Conservation (phyloP, 2,113 vertebrate genomes). For the Agapornis roseicollis region DNA sequence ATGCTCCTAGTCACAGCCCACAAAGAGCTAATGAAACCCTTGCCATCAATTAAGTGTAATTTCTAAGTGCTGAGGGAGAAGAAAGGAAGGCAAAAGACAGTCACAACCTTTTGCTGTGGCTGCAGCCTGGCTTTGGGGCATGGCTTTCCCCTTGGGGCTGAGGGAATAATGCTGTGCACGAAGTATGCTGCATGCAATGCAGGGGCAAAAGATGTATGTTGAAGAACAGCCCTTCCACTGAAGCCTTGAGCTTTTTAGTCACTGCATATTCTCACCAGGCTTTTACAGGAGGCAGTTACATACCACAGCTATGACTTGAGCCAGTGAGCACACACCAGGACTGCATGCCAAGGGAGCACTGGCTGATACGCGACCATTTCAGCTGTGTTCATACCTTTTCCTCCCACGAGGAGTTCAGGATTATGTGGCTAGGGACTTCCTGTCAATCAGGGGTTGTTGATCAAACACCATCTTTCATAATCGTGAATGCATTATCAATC, state of each 20-base stretch:
- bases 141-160: not conserved
- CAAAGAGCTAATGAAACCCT: conserved; percentile 16
- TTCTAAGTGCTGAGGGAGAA: not conserved
- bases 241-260: not conserved
- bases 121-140: not conserved
- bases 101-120: not conserved
- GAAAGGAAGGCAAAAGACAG: not conserved
- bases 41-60: conserved; percentile 13
- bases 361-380: not conserved
- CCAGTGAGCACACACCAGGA: not conserved
- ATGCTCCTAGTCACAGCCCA: not conserved
- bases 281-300: not conserved
- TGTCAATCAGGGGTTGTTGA: not conserved
- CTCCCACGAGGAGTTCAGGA: not conserved
- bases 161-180: fast-evolving
- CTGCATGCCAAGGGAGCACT: fast-evolving
- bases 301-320: not conserved
- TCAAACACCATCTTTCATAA: not conserved
- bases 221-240: not conserved
- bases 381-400: not conserved
- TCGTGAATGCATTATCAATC: not conserved
- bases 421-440: not conserved
- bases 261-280: not conserved
- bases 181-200: fast-evolving
- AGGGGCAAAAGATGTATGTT: fast-evolving